Evolutionary conservation across 35 echinoderm and acorn worm genomes (phyloP).

Genomic region (Diadema setosum): DNA sequence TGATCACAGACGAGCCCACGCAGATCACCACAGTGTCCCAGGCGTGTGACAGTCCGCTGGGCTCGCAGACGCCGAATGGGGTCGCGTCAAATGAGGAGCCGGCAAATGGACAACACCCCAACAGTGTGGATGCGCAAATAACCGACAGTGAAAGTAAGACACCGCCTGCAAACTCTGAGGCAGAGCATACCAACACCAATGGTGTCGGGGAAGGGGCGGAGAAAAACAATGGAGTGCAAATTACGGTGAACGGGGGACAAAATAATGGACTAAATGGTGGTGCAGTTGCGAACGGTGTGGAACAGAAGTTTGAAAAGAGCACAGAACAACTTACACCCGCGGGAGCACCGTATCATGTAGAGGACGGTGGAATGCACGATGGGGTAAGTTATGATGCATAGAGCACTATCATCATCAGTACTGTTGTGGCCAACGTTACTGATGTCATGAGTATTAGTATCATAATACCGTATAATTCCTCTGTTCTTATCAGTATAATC

Average conservation of each 20-base stretch:
- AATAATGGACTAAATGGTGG: background rate
- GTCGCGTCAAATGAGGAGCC: background rate
- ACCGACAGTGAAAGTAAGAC: too few species aligned
- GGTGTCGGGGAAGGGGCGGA: background rate
- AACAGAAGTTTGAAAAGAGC: background rate
- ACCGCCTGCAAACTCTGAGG: too few species aligned
- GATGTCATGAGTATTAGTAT: too few species aligned
- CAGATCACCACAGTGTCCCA: constrained; percentile 2
- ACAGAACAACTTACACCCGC: background rate
- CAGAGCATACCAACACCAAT: background rate
- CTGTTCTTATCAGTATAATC: too few species aligned
- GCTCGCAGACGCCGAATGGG: background rate
- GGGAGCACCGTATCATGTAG: background rate
- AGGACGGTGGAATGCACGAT: background rate
- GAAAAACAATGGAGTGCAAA: background rate
- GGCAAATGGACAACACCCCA: background rate
- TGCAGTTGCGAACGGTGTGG: background rate
- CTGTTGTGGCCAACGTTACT: too few species aligned
- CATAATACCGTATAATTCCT: too few species aligned
- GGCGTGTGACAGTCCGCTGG: background rate
- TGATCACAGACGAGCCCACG: background rate
- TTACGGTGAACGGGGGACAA: background rate
- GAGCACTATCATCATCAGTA: too few species aligned
- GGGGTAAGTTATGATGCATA: too few species aligned
- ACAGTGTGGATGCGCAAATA: background rate